Base-by-base conservation (phyloP, 2,888 invertebrate genomes). In the Eumerus sabulonum region DNA sequence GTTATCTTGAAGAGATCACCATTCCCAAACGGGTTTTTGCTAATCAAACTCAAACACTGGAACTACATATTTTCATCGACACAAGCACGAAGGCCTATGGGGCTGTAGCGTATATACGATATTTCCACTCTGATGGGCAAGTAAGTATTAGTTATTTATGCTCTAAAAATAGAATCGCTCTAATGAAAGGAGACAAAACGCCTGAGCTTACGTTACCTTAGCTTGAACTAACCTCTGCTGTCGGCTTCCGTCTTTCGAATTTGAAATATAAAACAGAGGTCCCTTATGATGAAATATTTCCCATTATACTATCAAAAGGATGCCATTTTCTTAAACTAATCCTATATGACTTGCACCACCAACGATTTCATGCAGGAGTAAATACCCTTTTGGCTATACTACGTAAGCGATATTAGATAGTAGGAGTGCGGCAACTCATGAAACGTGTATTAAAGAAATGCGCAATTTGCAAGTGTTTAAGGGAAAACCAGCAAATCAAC, bases 211-310 rank as follows among this genome's bases (percentile, higher is more conserved):
- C 40, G 9, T 40, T 40, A n/a, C n/a, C 40, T 7, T 5, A 40
- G 11, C 40, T 40, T 11, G n/a, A 40, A 40, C 11, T 40, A n/a
- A 40, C 40, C 1, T 3, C 40, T 40, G 40, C 12, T 7, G 40
- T 40, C 9, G 40, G 40, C 9, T 40, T 9, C 40, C 11, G 40
- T 40, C n/a, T 40, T 9, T 40, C 40, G 3, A 11, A 3, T n/a
- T 9, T n/a, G 11, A 40, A 40, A n/a, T 3, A 3, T n/a, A n/a
- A 40, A 1, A 5, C 40, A 40, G 36, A 19, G 35, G 35, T 27
- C 27, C n/a, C 51, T 35, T 51, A 9, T 27, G 51, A 51, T 35
- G 35, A 51, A 51, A 51, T 13, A 7, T 51, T 51, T 35, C 35
- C 51, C 5, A 51, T 51, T 2, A 51, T 51, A n/a, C 9, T 40